Evolutionary conservation across 2,113 vertebrate genomes (phyloP).

Genomic region (Cacatua alba): DNA sequence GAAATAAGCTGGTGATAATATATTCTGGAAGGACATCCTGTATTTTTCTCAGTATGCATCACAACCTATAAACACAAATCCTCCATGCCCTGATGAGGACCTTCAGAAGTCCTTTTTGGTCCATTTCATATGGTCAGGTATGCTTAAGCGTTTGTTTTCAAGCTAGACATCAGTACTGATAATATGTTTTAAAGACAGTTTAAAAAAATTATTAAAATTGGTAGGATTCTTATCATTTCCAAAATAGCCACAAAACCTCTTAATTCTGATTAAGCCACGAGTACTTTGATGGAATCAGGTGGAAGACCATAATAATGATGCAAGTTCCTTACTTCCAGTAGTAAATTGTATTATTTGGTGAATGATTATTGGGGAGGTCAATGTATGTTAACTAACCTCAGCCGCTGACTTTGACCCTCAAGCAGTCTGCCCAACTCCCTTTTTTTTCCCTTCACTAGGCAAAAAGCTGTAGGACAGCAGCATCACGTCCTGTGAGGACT

Average conservation of each 20-base stretch:
- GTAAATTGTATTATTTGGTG: background rate
- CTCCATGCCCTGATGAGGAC: background rate
- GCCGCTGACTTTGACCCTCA: background rate
- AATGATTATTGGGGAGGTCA: background rate
- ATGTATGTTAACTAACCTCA: background rate
- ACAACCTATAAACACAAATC: background rate
- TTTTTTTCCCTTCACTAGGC: accelerated
- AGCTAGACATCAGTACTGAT: background rate
- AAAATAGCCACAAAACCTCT: background rate
- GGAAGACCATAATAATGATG: background rate
- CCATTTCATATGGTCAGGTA: background rate
- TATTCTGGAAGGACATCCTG: background rate
- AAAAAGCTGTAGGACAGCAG: background rate
- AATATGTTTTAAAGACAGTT: background rate
- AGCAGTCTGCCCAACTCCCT: background rate
- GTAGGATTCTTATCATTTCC: background rate
- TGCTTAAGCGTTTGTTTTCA: background rate
- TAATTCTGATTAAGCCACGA: background rate
- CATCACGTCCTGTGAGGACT: background rate
- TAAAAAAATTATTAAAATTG: background rate
- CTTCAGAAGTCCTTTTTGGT: background rate
- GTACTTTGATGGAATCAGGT: background rate
- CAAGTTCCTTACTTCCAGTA: background rate
- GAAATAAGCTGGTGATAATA: background rate
- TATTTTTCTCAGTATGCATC: background rate